A percentile compares a stretch with the other conserved stretches of the same genome.
Conservation (phyloP, 1,140 invertebrate genomes). For the Drosophila seguyi region DNA sequence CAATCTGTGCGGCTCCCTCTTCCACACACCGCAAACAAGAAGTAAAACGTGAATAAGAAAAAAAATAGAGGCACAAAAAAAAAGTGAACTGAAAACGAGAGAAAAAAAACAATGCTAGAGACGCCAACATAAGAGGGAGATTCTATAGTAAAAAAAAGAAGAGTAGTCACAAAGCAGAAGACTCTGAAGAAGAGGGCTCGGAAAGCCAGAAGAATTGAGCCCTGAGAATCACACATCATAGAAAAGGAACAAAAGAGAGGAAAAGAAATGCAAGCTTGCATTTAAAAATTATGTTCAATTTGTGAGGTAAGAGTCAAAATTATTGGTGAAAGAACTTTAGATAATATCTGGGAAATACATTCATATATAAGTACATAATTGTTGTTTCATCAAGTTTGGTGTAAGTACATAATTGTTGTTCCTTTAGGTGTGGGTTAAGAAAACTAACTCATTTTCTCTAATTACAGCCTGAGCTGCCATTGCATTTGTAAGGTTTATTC, state of each 20-base stretch:
- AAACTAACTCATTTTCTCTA: not conserved
- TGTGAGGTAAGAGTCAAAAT: not conserved
- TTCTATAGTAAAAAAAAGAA: constrained; percentile 9
- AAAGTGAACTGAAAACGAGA: constrained; percentile 35
- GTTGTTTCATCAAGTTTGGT: constrained; percentile 3
- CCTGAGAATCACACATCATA: not conserved
- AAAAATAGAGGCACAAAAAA: constrained; percentile 20
- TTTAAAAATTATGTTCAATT: constrained; percentile 6
- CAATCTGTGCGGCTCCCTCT: constrained; percentile 10
- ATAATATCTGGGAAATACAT: constrained; percentile 10
- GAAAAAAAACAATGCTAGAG: constrained; percentile 2
- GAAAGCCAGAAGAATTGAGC: constrained; percentile 12
- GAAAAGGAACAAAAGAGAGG: not conserved
- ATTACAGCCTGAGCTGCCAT: not conserved
- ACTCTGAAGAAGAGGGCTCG: constrained; percentile 15
- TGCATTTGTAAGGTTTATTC: not conserved
- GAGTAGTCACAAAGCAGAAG: constrained; percentile 11
- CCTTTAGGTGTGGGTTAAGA: not conserved
- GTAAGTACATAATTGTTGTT: constrained; percentile 9
- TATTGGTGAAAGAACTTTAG: not conserved
- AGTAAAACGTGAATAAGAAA: constrained; percentile 26
- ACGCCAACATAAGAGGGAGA: constrained; percentile 2
- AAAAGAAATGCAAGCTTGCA: not conserved
- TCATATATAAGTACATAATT: constrained; percentile 1
- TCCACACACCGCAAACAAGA: constrained; percentile 19